Percentiles rank a stretch among this genome's conserved stretches.
These are phyloP conservation scores for Melanostigma gelatinosum DNA, from an alignment of 2,113 vertebrate species.

Conservation along the genomic window DNA sequence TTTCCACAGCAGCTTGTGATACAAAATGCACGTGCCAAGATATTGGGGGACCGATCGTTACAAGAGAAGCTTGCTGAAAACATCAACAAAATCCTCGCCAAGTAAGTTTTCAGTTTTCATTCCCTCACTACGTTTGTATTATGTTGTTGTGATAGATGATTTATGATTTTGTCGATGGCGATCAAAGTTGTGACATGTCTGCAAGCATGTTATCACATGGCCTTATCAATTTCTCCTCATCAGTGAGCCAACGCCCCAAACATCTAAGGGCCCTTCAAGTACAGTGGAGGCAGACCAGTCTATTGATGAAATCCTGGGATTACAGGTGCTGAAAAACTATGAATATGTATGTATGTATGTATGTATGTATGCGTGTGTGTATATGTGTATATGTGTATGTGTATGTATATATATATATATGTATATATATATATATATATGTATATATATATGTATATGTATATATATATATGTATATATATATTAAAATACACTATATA, in stretches of 20 bases:
- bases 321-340: conserved; percentile 85
- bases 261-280: conserved; percentile 85
- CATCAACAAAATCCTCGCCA: conserved; percentile 97
- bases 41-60: conserved; percentile 92
- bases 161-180: neutral
- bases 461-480: too few relatives aligned
- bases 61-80: conserved; percentile 99
- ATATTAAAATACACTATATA: too few relatives aligned
- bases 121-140: neutral
- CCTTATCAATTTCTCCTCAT: neutral
- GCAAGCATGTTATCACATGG: neutral
- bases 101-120: conserved; percentile 76
- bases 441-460: too few relatives aligned
- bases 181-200: neutral
- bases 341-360: neutral
- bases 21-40: conserved; percentile 98
- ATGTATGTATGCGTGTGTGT: too few relatives aligned
- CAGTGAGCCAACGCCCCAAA: conserved; percentile 89
- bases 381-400: too few relatives aligned
- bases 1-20: conserved; percentile 95
- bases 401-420: too few relatives aligned
- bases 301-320: conserved; percentile 96
- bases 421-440: too few relatives aligned
- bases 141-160: neutral
- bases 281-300: conserved; percentile 90